These are phyloP conservation scores for Smittia sp. DNA, from an alignment of 2,888 invertebrate genomes.

Conservation along the genomic window DNA sequence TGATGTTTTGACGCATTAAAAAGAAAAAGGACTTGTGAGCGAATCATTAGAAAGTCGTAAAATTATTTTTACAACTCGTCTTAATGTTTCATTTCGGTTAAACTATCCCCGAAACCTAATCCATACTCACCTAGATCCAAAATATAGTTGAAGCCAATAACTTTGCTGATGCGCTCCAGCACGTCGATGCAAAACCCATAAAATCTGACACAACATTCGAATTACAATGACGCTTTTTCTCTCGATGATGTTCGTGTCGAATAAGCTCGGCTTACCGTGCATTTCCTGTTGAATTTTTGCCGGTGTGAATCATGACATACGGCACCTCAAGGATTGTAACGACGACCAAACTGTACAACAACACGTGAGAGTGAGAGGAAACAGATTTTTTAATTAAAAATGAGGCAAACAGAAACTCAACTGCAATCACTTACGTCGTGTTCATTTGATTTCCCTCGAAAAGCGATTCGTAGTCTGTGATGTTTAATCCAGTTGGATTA, in stretches of 20 bases:
- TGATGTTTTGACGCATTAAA: too few relatives aligned
- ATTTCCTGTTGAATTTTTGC: conserved; percentile 69
- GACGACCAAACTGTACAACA: conserved; percentile 2
- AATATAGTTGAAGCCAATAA: conserved; percentile 69
- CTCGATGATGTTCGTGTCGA: neutral
- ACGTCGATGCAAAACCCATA: conserved; percentile 79
- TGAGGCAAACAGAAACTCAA: neutral
- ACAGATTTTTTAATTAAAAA: too few relatives aligned
- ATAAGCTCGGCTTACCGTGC: conserved; percentile 44
- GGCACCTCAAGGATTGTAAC: conserved; percentile 61
- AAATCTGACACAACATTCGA: conserved; percentile 55
- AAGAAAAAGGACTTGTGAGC: too few relatives aligned
- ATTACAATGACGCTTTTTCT: neutral
- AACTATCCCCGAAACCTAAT: too few relatives aligned
- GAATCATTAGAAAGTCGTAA: too few relatives aligned
- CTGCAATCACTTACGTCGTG: conserved; percentile 60
- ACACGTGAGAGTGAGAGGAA: too few relatives aligned
- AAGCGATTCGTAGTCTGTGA: conserved; percentile 68
- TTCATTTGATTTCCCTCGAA: conserved; percentile 70
- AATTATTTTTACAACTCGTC: too few relatives aligned
- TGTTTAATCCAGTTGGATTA: conserved; percentile 64
- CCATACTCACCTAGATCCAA: too few relatives aligned
- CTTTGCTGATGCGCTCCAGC: conserved; percentile 63
- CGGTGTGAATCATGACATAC: conserved; percentile 70
- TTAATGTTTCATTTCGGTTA: too few relatives aligned